Conservation (phyloP, 2,113 vertebrate genomes). For the Pachypanchax playfairii region DNA sequence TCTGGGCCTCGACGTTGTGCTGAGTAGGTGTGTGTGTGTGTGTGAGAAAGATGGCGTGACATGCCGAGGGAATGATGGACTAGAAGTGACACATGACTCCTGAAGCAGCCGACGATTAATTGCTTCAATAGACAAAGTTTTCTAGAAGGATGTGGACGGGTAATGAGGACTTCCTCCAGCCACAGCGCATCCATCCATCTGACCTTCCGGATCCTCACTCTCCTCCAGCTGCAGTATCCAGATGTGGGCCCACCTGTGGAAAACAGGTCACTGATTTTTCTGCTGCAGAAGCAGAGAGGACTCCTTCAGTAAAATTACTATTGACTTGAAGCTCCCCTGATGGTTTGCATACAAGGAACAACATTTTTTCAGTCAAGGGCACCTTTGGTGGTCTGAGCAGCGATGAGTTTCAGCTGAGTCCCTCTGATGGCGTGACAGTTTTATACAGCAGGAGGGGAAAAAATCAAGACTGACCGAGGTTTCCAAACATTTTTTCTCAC, state of each 20-base stretch:
- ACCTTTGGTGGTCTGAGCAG: slow-evolving; percentile 60
- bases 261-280: slow-evolving; percentile 38
- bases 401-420: slow-evolving; percentile 47
- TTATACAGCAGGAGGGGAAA: slow-evolving; percentile 50
- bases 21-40: slow-evolving; percentile 23
- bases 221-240: slow-evolving; percentile 67
- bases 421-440: slow-evolving; percentile 54
- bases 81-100: slow-evolving; percentile 67
- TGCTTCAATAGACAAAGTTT: slow-evolving; percentile 52
- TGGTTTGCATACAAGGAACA: slow-evolving; percentile 39
- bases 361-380: slow-evolving; percentile 55
- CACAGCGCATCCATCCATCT: slow-evolving; percentile 63
- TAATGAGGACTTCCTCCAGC: slow-evolving; percentile 69
- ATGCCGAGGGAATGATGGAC: slow-evolving; percentile 59
- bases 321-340: neutral
- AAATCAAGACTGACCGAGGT: slow-evolving; percentile 45
- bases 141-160: slow-evolving; percentile 51
- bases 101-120: slow-evolving; percentile 69
- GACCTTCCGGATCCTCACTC: slow-evolving; percentile 23
- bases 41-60: slow-evolving; percentile 31
- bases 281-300: slow-evolving; percentile 34
- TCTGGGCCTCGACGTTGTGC: slow-evolving; percentile 23
- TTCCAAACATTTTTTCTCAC: slow-evolving; percentile 52
- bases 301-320: slow-evolving; percentile 22
- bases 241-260: slow-evolving; percentile 68